Evolutionary conservation across 1,140 invertebrate genomes (phyloP), one percentile per base, ranked within the genome.

Genomic region (Psix sp.): DNA sequence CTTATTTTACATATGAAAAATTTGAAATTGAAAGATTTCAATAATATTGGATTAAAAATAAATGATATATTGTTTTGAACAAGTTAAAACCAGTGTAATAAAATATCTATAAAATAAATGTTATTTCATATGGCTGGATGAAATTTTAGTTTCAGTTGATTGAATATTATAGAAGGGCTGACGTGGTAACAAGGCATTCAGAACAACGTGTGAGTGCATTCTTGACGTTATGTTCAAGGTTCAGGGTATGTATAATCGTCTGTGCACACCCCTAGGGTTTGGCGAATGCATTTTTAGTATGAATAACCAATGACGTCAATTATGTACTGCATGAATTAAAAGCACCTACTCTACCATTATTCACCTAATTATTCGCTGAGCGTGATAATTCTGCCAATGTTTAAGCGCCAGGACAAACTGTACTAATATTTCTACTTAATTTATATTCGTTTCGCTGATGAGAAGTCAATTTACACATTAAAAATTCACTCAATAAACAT

Each of bases 301-400:
- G 66, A 70, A 70, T 67, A 67, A 67, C 46, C 54, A 52, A 68
- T 51, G 40, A 24, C 39, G 65, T 38, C 39, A 68, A 59, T 68
- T 68, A 68, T 46, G 46, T 38, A 20, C 16, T 15, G 48, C 40
- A 38, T 33, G 48, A 70, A 60, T 70, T 60, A 46, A 70, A 60
- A 60, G 65, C 56, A 29, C 48, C 65, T 39, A 70, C 65, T 54
- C 54, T 48, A 48, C 46, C 65, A 24, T 70, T 56, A 70, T 70
- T 70, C 56, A 60, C 46, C 46, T 36, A 60, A 70, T 70, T 70
- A 70, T 70, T 59, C 42, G 36, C 17, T 5, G 38, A 42, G 48
- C 31, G 38, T 16, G 39, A 70, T 49, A 70, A 70, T 60, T 51
- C 52, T n/a, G 42, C 10, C 45, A 9, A 18, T 20, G 20, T 46